Evolutionary conservation across 1,140 invertebrate genomes (phyloP), one percentile per base, ranked within the genome.

Genomic region (Philaenus spumarius): DNA sequence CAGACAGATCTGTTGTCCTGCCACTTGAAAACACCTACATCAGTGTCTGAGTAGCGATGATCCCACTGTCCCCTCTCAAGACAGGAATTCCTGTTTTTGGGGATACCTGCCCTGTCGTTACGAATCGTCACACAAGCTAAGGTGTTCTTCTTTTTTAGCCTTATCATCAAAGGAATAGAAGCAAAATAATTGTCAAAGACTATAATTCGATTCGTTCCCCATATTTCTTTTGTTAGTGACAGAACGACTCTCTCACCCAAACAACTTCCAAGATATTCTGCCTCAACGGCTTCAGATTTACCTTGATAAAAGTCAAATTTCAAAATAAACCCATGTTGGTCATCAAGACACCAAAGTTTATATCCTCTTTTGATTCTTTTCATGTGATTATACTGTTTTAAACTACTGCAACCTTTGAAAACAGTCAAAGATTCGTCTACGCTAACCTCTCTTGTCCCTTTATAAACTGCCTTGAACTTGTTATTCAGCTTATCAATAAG

Each of bases 101-200:
- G 61, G 12, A 61, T 11, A 48, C 55, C 58, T 52, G 50, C 51
- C 6, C 53, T 37, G 20, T 59, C 55, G 11, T 46, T 30, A 22
- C 59, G 20, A 15, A 63, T 53, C 15, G 62, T 61, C 14, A 52
- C 62, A 58, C 62, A 63, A 43, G 59, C 59, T 24, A 61, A 40
- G 15, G 17, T 61, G 20, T 56, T 37, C 40, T 63, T 55, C 14
- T 34, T 34, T 17, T 53, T 45, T 35, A 63, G 53, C 45, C 47
- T 60, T 47, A 55, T 52, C 30, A 64, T 15, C n/a, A 64, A 52
- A 14, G 26, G 57, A 23, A 64, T 40, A 26, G 51, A 55, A 22
- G 53, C 37, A n/a, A n/a, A n/a, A n/a, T n/a, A n/a, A n/a, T 63
- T 63, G 39, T 63, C 59, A 55, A 56, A 61, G 17, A 53, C 58